Evolutionary conservation across 2,113 vertebrate genomes (phyloP).

Genomic region (Tragelaphus scriptus): DNA sequence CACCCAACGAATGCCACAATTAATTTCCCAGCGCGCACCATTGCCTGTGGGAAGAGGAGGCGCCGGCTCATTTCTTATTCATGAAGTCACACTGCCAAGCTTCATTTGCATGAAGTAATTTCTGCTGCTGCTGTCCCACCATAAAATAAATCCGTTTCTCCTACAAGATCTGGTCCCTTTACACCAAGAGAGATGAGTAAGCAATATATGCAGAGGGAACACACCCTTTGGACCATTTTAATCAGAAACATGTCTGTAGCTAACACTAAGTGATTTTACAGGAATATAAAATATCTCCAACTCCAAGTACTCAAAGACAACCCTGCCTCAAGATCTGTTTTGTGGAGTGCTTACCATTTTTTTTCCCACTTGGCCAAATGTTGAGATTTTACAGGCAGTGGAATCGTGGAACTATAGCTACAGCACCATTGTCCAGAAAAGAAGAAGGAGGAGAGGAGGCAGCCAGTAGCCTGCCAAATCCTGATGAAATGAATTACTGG

Average conservation of each 20-base stretch:
- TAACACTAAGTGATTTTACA: constrained; percentile 54
- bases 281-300: constrained; percentile 17
- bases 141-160: constrained; percentile 70
- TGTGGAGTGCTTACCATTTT: not conserved
- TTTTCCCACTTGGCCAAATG: constrained; percentile 12
- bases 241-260: constrained; percentile 49
- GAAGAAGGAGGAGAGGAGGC: no score
- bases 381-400: constrained; percentile 15
- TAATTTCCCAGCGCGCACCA: constrained; percentile 63
- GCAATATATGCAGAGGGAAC: constrained; percentile 10
- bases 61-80: constrained; percentile 71
- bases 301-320: not conserved
- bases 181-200: constrained; percentile 60
- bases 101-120: constrained; percentile 75
- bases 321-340: constrained; percentile 4
- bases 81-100: constrained; percentile 67
- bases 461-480: not conserved
- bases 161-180: constrained; percentile 40
- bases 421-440: not conserved
- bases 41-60: constrained; percentile 67
- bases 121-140: constrained; percentile 31
- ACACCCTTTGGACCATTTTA: constrained; percentile 61
- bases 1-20: constrained; percentile 54
- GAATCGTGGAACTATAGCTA: not conserved
- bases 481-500: not conserved